A percentile compares a stretch with the other conserved stretches of the same genome.
phyloP scores from a whole-genome alignment of 2,113 vertebrate genomes.

The Egretta garzetta region DNA sequence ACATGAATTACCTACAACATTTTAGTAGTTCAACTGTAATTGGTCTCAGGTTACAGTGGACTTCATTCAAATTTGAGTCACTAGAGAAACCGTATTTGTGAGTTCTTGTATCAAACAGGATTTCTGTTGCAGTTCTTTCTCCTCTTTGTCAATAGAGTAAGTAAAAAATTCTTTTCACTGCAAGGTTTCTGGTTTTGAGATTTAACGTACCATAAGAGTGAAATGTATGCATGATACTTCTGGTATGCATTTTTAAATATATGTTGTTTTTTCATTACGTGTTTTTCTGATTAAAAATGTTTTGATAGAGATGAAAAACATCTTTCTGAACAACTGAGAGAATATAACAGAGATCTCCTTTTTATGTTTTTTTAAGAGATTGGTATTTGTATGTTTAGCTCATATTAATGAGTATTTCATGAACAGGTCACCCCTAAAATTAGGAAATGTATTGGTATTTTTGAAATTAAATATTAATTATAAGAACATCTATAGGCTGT shows the following conservation, averaged over 20 bases:
- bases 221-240: neutral
- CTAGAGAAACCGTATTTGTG: neutral
- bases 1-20: neutral
- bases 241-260: neutral
- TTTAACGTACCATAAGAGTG: neutral
- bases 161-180: neutral
- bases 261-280: neutral
- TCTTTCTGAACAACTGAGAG: neutral
- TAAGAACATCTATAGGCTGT: neutral
- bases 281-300: neutral
- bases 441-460: neutral
- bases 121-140: neutral
- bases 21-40: neutral
- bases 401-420: neutral
- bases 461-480: constrained; percentile 17
- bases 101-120: neutral
- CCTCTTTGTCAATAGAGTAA: neutral
- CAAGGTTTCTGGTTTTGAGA: neutral
- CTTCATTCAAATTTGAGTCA: neutral
- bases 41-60: neutral
- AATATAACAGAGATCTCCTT: neutral
- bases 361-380: neutral
- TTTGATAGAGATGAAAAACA: neutral
- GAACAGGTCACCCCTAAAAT: neutral
- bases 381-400: neutral